Evolutionary conservation across 2,888 invertebrate species (phyloP).

Genomic region (Hypercompe scribonia): DNA sequence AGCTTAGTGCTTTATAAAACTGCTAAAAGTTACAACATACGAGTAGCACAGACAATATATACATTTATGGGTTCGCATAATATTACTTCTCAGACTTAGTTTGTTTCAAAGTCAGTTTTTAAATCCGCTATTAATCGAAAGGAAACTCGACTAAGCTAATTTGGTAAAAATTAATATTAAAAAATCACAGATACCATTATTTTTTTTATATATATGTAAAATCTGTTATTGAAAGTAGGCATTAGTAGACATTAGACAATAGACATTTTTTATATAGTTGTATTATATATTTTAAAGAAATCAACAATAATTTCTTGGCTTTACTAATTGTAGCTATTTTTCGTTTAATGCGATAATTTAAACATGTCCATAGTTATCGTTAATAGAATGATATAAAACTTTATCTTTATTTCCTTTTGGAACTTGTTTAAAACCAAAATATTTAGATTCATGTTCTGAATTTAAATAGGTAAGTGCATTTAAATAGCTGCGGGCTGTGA

Average conservation of each 20-base stretch:
- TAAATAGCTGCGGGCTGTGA: constrained; percentile 45
- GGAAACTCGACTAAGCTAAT: no score
- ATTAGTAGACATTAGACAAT: no score
- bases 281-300: not conserved
- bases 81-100: no score
- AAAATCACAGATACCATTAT: no score
- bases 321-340: not conserved
- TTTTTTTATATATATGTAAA: no score
- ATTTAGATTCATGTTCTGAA: constrained; percentile 70
- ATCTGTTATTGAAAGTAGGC: no score
- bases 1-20: not conserved
- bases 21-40: not conserved
- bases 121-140: no score
- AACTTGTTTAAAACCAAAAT: constrained; percentile 57
- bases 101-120: no score
- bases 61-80: not conserved
- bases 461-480: constrained; percentile 68
- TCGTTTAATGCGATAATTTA: not conserved
- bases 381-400: constrained; percentile 1
- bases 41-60: not conserved
- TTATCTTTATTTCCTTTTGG: constrained; percentile 37
- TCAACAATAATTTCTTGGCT: not conserved
- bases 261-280: no score
- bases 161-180: no score
- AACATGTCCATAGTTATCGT: not conserved